Conservation (phyloP, 2,888 invertebrate genomes). For the Panzeria rudis region DNA sequence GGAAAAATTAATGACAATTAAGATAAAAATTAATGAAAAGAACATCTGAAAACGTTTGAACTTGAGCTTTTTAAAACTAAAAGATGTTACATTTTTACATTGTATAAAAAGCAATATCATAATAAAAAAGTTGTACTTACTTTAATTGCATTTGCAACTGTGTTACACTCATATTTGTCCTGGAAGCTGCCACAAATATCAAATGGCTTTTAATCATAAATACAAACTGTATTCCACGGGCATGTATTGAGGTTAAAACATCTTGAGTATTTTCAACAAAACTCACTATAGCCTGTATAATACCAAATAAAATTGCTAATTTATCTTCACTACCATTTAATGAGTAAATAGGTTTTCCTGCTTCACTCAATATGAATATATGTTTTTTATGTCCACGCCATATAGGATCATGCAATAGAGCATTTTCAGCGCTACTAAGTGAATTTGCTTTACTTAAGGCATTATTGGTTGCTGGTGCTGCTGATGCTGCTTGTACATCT, state of each 20-base stretch:
- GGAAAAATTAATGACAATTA: too few species aligned
- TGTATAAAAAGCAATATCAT: too few species aligned
- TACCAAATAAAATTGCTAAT: slow-evolving; percentile 96
- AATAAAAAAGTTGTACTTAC: slow-evolving; percentile 85
- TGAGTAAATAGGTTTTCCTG: slow-evolving; percentile 98
- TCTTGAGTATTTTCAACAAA: slow-evolving; percentile 93
- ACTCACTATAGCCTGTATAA: slow-evolving; percentile 96
- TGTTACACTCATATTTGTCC: slow-evolving; percentile 91
- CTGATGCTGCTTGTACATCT: background rate
- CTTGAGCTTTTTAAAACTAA: too few species aligned
- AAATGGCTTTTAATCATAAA: slow-evolving; percentile 96
- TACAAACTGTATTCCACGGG: slow-evolving; percentile 94
- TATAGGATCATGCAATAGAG: slow-evolving; percentile 85
- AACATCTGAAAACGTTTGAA: too few species aligned
- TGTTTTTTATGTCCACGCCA: slow-evolving; percentile 94
- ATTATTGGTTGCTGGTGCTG: background rate
- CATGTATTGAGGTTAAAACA: slow-evolving; percentile 92
- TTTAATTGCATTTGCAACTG: slow-evolving; percentile 94
- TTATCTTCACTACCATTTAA: slow-evolving; percentile 97
- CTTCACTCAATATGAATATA: slow-evolving; percentile 96
- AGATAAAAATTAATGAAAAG: too few species aligned
- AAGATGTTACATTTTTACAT: too few species aligned
- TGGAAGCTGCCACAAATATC: slow-evolving; percentile 94
- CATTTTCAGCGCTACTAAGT: slow-evolving; percentile 24
- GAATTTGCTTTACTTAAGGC: slow-evolving; percentile 25